These are phyloP conservation scores for Copsychus sechellarum DNA, from an alignment of 2,113 vertebrate genomes.

Conservation along the genomic window DNA sequence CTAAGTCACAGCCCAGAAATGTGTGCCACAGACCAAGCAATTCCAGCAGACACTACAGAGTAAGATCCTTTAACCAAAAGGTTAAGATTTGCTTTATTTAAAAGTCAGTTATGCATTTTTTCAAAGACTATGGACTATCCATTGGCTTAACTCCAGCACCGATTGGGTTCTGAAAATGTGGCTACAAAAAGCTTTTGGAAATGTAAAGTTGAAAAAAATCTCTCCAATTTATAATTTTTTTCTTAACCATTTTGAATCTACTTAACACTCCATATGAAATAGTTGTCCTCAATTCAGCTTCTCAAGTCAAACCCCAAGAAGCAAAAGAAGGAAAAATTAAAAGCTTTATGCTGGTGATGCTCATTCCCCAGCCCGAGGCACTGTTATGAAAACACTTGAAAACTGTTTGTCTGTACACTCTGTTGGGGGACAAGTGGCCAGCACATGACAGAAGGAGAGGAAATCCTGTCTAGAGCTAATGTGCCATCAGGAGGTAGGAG, in stretches of 20 bases:
- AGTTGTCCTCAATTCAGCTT: neutral
- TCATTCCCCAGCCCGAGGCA: neutral
- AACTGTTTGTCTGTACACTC: neutral
- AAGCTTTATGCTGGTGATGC: neutral
- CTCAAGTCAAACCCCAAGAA: neutral
- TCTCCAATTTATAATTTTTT: neutral
- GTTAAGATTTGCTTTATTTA: neutral
- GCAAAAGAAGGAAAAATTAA: neutral
- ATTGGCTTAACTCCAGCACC: neutral
- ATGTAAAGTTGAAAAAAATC: neutral
- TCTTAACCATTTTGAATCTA: neutral
- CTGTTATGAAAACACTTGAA: neutral
- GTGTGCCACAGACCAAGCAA: neutral
- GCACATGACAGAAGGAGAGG: neutral
- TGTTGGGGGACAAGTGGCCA: neutral
- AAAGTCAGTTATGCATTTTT: neutral
- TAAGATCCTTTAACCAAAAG: neutral
- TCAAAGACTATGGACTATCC: neutral
- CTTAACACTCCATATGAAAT: neutral
- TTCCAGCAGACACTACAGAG: neutral
- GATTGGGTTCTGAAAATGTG: neutral
- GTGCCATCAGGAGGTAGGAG: neutral
- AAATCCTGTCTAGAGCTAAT: neutral
- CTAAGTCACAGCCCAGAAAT: neutral
- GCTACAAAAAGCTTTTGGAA: neutral